Conservation (phyloP, 2,113 vertebrate species). For the Nothocercus nigrocapillus region DNA sequence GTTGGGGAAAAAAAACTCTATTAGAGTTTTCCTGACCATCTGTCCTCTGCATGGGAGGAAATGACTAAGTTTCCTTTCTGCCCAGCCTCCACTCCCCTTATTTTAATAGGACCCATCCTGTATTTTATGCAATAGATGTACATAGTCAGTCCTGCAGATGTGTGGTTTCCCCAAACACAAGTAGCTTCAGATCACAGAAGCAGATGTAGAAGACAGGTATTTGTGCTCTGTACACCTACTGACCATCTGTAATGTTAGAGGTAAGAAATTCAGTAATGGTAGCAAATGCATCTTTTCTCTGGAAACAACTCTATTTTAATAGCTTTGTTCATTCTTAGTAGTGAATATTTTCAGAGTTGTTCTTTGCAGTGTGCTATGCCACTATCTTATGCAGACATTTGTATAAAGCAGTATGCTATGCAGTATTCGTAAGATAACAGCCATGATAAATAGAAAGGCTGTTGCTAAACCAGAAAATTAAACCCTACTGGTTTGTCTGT, state of each 20-base stretch:
- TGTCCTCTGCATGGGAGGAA: conserved; percentile 2
- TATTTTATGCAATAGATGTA: background rate
- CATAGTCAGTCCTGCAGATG: background rate
- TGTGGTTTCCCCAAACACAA: rapidly evolving
- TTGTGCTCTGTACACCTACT: background rate
- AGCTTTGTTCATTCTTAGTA: background rate
- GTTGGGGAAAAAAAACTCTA: background rate
- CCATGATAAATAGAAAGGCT: background rate
- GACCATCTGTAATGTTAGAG: background rate
- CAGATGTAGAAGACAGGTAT: background rate
- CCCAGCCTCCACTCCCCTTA: background rate
- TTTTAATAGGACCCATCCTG: background rate
- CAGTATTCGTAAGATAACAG: background rate
- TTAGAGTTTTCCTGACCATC: background rate
- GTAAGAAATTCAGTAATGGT: background rate
- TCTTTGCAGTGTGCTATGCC: background rate
- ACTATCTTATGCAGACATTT: background rate
- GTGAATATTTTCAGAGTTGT: background rate
- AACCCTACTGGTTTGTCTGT: background rate
- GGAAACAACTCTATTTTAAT: background rate
- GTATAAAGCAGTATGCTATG: background rate
- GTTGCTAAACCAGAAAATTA: conserved; percentile 29
- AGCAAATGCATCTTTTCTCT: background rate
- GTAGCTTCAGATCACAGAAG: background rate
- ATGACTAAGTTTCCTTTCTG: background rate